A percentile compares a stretch with the other conserved stretches of the same genome.
Evolutionary conservation across 2,888 invertebrate species (phyloP).

Genomic region (Agrotis clavis): DNA sequence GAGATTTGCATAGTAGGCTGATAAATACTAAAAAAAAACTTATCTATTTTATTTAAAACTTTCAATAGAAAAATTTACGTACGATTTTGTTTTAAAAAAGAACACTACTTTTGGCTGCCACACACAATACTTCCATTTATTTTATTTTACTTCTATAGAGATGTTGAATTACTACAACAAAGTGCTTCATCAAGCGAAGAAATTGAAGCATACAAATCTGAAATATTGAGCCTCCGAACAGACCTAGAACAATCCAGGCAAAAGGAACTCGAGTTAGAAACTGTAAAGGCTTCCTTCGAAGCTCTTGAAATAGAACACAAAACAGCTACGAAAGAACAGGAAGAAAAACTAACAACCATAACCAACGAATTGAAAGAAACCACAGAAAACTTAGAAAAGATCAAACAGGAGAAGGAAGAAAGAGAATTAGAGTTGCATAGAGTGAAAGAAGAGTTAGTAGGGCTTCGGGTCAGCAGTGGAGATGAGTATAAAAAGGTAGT

Average conservation of each 20-base stretch:
- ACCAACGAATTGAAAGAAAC: conserved; percentile 84
- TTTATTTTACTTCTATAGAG: conserved; percentile 70
- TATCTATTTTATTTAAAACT: not conserved
- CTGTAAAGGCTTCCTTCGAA: conserved; percentile 85
- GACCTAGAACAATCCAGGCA: conserved; percentile 90
- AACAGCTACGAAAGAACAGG: conserved; percentile 83
- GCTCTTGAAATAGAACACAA: conserved; percentile 86
- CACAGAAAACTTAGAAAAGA: conserved; percentile 78
- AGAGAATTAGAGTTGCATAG: conserved; percentile 80
- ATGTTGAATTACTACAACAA: conserved; percentile 87
- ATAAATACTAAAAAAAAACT: not conserved
- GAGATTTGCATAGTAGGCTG: not conserved
- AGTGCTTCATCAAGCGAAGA: conserved; percentile 88
- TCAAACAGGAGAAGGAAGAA: conserved; percentile 81
- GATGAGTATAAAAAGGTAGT: conserved; percentile 84
- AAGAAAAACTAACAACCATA: conserved; percentile 81
- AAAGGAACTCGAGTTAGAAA: conserved; percentile 88
- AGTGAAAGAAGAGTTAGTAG: conserved; percentile 82
- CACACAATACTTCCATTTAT: conserved; percentile 12
- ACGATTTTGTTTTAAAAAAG: not conserved
- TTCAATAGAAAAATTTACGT: not conserved
- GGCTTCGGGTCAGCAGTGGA: conserved; percentile 81
- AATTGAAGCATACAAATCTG: conserved; percentile 85
- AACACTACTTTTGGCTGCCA: not conserved
- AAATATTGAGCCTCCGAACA: conserved; percentile 82